Percentiles rank a stretch among this genome's conserved stretches.
phyloP scores from a whole-genome alignment of 1,140 invertebrate species.

The Ooceraea biroi region DNA sequence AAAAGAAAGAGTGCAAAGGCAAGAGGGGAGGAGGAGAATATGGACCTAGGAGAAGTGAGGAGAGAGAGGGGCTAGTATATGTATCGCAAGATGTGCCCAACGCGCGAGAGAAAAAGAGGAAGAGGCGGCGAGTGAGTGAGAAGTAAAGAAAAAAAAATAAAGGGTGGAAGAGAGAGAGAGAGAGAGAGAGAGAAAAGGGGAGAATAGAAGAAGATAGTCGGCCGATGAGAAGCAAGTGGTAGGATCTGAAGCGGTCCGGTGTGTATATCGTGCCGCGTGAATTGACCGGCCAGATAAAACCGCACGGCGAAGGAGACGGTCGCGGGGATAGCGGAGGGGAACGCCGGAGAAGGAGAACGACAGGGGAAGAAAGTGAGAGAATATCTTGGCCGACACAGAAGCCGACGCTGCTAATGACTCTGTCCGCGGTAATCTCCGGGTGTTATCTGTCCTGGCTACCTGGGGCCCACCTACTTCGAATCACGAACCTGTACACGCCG shows the following conservation, averaged over 20 bases:
- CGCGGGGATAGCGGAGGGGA: constrained; percentile 64
- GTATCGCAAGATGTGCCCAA: constrained; percentile 3
- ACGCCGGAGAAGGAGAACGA: constrained; percentile 26
- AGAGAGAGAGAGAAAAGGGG: constrained; percentile 6
- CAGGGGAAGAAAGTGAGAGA: constrained; percentile 71
- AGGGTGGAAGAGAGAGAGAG: not conserved
- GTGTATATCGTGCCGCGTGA: constrained; percentile 80
- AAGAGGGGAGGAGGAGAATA: constrained; percentile 17
- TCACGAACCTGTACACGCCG: constrained; percentile 80
- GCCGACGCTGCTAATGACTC: constrained; percentile 86
- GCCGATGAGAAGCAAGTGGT: constrained; percentile 85
- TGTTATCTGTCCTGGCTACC: constrained; percentile 86
- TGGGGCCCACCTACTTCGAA: constrained; percentile 86
- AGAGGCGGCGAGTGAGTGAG: not conserved
- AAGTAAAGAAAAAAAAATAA: constrained; percentile 12
- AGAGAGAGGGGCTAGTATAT: constrained; percentile 9
- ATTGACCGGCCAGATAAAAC: constrained; percentile 81
- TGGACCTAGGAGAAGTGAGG: constrained; percentile 14
- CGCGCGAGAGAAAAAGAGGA: not conserved
- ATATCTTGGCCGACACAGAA: constrained; percentile 83
- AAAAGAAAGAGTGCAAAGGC: not conserved
- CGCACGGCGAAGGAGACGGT: constrained; percentile 22
- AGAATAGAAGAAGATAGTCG: not conserved
- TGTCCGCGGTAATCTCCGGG: constrained; percentile 86
- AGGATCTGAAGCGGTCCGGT: constrained; percentile 55